Evolutionary conservation across 1,140 invertebrate species (phyloP), one percentile per base, ranked within the genome.

Genomic region (Micrasema minimum): DNA sequence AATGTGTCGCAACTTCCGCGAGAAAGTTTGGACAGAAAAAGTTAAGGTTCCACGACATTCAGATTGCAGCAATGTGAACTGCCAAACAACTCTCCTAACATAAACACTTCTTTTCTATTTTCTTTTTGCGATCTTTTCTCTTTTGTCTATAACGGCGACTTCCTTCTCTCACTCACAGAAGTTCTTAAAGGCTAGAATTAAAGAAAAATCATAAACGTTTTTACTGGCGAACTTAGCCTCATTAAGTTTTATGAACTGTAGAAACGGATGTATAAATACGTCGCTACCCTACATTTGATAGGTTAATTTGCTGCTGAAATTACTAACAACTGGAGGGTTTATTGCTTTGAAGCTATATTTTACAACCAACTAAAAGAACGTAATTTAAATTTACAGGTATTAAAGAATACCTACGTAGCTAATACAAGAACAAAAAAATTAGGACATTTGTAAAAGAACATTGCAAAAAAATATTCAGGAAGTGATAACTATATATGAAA

Each of bases 1-100:
- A 20, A 14, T 51, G 48, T 51, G 7, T 51, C 20, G 20, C 22
- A 23, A 22, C 10, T 51, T 51, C 4, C 22, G 1, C 14, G 5
- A 46, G 43, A n/a, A 16, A 14, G 5, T 46, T 14, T 43, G 11
- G 41, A 43, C 11, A 16, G 48, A 20, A 23, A 18, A 59, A 41
- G 16, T 38, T 16, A 7, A 12, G 16, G n/a, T 12, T 20, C 38
- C 5, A 14, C 38, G 16, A 23, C 37, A 3, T 2, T 9, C 38
- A 59, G 35, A 41, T 18, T 22, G 31, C 12, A 14, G 51, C 55
- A 16, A n/a, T n/a, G 55, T 59, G 35, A 59, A 43, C 55, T 59
- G 9, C 55, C 16, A 23, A 59, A 41, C 14, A 38, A 59, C 14
- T 20, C 14, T 59, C 55, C 35, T 38, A 9, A 31, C 37, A 31